These are phyloP conservation scores for Zoanthus gigantus DNA, from an alignment of 92 coral and sea anemone genomes.

Conservation along the genomic window DNA sequence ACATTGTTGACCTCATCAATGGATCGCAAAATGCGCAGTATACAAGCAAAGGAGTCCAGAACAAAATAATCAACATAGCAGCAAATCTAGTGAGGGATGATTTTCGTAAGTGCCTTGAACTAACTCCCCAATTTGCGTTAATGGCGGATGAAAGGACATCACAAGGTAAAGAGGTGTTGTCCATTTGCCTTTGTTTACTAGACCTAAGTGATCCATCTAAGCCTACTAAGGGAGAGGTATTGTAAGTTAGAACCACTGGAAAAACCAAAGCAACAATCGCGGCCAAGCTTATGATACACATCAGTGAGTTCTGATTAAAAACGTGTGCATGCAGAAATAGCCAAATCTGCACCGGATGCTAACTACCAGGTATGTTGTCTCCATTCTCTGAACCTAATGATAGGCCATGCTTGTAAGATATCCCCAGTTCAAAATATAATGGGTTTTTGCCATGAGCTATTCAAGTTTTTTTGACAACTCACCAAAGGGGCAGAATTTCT, in stretches of 20 bases:
- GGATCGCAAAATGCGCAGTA: conserved; percentile 66
- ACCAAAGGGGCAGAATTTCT: conserved; percentile 79
- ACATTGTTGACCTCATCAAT: conserved; percentile 47
- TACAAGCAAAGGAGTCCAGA: conserved; percentile 69
- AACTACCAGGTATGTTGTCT: conserved; percentile 73
- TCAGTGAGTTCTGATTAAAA: conserved; percentile 73
- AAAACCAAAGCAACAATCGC: conserved; percentile 61
- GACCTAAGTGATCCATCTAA: conserved; percentile 66
- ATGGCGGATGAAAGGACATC: conserved; percentile 74
- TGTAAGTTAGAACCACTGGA: conserved; percentile 69
- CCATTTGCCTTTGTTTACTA: conserved; percentile 73
- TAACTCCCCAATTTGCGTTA: conserved; percentile 54
- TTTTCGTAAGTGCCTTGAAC: conserved; percentile 57
- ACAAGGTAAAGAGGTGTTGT: conserved; percentile 70
- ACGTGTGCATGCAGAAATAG: conserved; percentile 75
- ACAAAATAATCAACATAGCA: conserved; percentile 42
- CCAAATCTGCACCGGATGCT: conserved; percentile 75
- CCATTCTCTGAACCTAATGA: conserved; percentile 73
- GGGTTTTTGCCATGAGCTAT: conserved; percentile 72
- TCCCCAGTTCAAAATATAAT: conserved; percentile 67
- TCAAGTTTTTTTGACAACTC: conserved; percentile 78
- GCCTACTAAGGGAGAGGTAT: conserved; percentile 64
- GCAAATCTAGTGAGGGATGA: conserved; percentile 54
- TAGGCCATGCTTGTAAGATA: conserved; percentile 71
- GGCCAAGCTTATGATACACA: conserved; percentile 78